Conservation (phyloP, 2,888 invertebrate genomes). For the Pollenia amentaria region DNA sequence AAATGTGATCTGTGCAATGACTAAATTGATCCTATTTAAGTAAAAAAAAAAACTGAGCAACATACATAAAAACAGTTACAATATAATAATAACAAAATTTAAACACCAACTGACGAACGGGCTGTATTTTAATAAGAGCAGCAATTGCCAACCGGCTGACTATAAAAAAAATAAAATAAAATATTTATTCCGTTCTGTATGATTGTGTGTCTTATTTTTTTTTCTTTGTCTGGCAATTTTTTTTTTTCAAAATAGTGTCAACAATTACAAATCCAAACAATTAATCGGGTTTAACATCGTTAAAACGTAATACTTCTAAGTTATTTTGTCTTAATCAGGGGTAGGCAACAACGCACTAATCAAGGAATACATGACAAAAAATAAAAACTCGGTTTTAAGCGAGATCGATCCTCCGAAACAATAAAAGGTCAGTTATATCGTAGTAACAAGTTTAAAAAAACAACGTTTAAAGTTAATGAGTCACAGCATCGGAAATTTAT, state of each 20-base stretch:
- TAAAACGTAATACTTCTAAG: not conserved
- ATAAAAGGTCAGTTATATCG: too few relatives aligned
- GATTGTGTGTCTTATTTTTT: constrained; percentile 45
- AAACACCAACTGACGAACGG: constrained; percentile 54
- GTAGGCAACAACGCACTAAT: too few relatives aligned
- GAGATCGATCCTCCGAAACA: too few relatives aligned
- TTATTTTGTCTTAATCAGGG: not conserved
- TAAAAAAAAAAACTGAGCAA: not conserved
- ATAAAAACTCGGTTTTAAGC: too few relatives aligned
- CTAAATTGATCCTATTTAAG: constrained; percentile 68
- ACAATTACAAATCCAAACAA: constrained; percentile 6
- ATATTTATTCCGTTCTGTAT: constrained; percentile 63
- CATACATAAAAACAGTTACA: constrained; percentile 43
- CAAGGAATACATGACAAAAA: too few relatives aligned
- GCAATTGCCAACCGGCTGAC: constrained; percentile 71
- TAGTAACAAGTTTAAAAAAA: too few relatives aligned
- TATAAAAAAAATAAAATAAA: constrained; percentile 21
- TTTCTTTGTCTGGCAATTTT: constrained; percentile 49
- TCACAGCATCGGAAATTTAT: too few relatives aligned
- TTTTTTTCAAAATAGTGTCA: constrained; percentile 32
- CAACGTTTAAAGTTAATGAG: too few relatives aligned
- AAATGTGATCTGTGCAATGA: constrained; percentile 60
- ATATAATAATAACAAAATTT: constrained; percentile 29
- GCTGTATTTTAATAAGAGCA: constrained; percentile 69
- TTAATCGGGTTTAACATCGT: constrained; percentile 31